These are phyloP conservation scores for Amphiduros pacificus DNA, from an alignment of 2,888 invertebrate species.

Conservation along the genomic window DNA sequence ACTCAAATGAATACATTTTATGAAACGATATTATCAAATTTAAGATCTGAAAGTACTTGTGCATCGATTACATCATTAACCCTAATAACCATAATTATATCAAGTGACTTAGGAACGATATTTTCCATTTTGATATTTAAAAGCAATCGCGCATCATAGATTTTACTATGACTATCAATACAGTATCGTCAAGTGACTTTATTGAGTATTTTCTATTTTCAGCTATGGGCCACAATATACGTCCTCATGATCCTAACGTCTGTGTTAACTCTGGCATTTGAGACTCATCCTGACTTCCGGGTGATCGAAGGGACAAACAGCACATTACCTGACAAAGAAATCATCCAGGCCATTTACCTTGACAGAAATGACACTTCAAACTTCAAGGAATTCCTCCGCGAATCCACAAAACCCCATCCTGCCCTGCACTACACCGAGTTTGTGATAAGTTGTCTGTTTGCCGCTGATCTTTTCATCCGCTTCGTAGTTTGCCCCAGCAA, in stretches of 20 bases:
- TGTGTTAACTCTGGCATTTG: conserved; percentile 14
- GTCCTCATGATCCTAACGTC: conserved; percentile 15
- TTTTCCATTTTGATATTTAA: too few species aligned
- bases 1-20: too few species aligned
- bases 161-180: too few species aligned
- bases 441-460: conserved; percentile 15
- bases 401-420: conserved; percentile 13
- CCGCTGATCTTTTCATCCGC: conserved; percentile 4
- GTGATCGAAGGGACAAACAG: conserved; percentile 4
- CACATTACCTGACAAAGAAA: neutral
- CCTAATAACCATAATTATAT: too few species aligned
- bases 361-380: neutral
- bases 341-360: too few species aligned
- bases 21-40: too few species aligned
- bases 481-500: conserved; percentile 16
- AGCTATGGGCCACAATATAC: conserved; percentile 17
- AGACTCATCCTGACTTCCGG: conserved; percentile 13
- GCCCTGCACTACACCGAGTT: conserved; percentile 15
- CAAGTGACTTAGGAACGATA: too few species aligned
- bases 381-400: conserved; percentile 1
- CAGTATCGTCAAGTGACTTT: too few species aligned
- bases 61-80: too few species aligned
- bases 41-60: too few species aligned
- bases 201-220: neutral
- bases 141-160: too few species aligned